Evolutionary conservation across 2,113 vertebrate species (phyloP).

Genomic region (Urocolius indicus): DNA sequence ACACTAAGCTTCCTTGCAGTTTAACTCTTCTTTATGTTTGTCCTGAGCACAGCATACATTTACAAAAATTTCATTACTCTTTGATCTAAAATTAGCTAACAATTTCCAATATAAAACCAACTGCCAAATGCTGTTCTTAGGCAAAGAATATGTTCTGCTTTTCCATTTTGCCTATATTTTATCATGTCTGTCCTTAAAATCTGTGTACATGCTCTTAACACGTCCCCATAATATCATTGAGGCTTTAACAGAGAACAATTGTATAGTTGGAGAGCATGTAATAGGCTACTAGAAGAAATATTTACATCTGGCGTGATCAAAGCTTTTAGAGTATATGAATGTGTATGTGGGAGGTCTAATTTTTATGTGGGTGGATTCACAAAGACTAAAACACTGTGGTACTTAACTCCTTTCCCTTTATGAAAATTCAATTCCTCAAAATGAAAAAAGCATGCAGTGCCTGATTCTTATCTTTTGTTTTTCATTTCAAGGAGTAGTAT

Average conservation of each 20-base stretch:
- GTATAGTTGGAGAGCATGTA: constrained; percentile 28
- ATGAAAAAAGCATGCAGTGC: constrained; percentile 50
- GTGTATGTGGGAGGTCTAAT: constrained; percentile 46
- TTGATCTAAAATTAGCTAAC: neutral
- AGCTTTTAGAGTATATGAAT: constrained; percentile 38
- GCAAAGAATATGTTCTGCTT: constrained; percentile 14
- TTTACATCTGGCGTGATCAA: constrained; percentile 61
- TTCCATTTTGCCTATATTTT: neutral
- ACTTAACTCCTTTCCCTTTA: constrained; percentile 56
- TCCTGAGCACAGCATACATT: neutral
- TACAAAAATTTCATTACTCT: neutral
- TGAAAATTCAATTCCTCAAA: constrained; percentile 68
- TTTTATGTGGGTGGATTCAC: constrained; percentile 59
- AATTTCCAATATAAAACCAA: neutral
- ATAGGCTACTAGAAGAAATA: constrained; percentile 45
- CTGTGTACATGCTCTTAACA: neutral
- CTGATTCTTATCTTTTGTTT: constrained; percentile 64
- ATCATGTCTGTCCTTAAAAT: neutral
- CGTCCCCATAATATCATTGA: neutral
- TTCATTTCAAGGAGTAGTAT: constrained; percentile 39
- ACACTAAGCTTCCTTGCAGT: neutral
- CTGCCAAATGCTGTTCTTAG: neutral
- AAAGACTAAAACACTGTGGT: constrained; percentile 59
- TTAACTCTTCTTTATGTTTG: neutral
- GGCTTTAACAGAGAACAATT: constrained; percentile 53